phyloP scores from a whole-genome alignment of 2,888 invertebrate genomes.

The Brachypalpus laphriformis region DNA sequence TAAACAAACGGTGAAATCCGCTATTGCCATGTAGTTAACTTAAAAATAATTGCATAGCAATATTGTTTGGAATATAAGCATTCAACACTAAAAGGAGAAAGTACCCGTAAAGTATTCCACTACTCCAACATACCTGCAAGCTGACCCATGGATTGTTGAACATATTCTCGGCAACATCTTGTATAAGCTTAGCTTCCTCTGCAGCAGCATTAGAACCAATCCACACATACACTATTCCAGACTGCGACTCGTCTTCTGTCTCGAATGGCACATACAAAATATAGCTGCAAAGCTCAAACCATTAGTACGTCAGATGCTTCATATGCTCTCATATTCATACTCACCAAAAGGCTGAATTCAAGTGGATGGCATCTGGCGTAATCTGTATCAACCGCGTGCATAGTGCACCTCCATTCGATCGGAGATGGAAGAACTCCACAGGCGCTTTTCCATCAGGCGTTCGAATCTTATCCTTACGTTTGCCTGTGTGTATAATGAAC shows the following conservation, averaged over 20 bases:
- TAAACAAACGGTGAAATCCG: no score
- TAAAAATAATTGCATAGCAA: no score
- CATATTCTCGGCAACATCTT: constrained; percentile 96
- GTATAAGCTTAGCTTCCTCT: constrained; percentile 93
- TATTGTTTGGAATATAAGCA: no score
- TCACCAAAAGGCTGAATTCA: constrained; percentile 98
- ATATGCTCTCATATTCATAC: neutral
- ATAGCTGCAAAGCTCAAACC: constrained; percentile 85
- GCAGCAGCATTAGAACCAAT: constrained; percentile 93
- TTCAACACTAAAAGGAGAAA: no score
- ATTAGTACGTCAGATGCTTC: neutral
- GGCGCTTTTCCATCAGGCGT: constrained; percentile 83
- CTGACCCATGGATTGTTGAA: constrained; percentile 92
- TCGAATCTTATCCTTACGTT: constrained; percentile 85
- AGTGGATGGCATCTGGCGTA: constrained; percentile 90
- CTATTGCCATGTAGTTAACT: no score
- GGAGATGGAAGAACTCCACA: constrained; percentile 96
- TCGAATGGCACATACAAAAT: constrained; percentile 96
- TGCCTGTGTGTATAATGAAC: constrained; percentile 96
- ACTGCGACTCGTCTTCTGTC: constrained; percentile 89
- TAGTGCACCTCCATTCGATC: constrained; percentile 97
- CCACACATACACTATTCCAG: constrained; percentile 98
- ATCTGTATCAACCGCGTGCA: constrained; percentile 97
- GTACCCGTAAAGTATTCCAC: no score
- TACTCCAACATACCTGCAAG: constrained; percentile 88